phyloP scores from a whole-genome alignment of 1,140 invertebrate species.

The Penaeus japonicus region DNA sequence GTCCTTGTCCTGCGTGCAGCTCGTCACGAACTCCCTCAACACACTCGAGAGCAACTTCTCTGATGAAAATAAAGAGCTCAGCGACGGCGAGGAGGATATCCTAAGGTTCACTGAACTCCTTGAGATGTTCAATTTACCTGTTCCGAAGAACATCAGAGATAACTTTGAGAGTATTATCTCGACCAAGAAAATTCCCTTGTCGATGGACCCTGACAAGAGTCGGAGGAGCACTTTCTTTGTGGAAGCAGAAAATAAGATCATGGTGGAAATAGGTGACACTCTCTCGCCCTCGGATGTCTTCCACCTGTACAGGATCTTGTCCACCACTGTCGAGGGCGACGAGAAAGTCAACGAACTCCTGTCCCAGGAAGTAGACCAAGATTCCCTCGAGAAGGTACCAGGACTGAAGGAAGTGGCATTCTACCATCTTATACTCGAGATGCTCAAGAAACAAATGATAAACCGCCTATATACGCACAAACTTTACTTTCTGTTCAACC shows the following conservation, averaged over 20 bases:
- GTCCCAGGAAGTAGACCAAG: background rate
- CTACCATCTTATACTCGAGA: conserved; percentile 43
- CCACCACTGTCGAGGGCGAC: background rate
- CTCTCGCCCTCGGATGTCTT: conserved; percentile 37
- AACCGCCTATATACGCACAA: conserved; percentile 55
- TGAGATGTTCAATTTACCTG: conserved; percentile 13
- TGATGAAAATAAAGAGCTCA: conserved; percentile 16
- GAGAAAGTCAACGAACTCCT: conserved; percentile 23
- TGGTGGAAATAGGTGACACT: conserved; percentile 40
- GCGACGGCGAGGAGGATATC: conserved; percentile 16
- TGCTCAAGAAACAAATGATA: conserved; percentile 42
- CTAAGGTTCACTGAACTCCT: conserved; percentile 39
- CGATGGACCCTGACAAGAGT: background rate
- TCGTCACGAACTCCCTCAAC: background rate
- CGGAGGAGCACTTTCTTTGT: conserved; percentile 37
- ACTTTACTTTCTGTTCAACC: conserved; percentile 40
- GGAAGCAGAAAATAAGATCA: conserved; percentile 39
- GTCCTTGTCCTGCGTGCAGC: background rate
- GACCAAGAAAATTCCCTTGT: conserved; percentile 32
- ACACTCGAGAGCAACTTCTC: conserved; percentile 42
- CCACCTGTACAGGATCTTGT: conserved; percentile 30
- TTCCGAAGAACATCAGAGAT: conserved; percentile 9
- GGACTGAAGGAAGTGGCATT: conserved; percentile 56
- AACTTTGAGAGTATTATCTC: conserved; percentile 9
- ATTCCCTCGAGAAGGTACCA: background rate